Percentiles rank a stretch among this genome's conserved stretches.
phyloP scores from a whole-genome alignment of 2,888 invertebrate species.

The Nymphalis polychloros region DNA sequence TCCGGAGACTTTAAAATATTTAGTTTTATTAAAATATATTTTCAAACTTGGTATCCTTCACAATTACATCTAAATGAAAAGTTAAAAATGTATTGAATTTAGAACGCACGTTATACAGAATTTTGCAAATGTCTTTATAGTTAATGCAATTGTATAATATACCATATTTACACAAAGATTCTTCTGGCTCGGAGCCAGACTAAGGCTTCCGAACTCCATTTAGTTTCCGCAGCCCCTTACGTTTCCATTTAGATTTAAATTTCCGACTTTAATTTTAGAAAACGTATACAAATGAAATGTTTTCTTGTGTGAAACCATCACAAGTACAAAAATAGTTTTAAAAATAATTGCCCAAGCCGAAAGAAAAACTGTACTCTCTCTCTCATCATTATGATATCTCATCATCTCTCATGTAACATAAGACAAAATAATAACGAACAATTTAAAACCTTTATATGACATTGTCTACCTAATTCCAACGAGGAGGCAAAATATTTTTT shows the following conservation, averaged over 20 bases:
- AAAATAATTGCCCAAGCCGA: not conserved
- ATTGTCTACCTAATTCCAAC: not conserved
- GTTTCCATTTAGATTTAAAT: conserved; percentile 38
- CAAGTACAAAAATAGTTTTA: not conserved
- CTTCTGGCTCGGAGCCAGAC: conserved; percentile 33
- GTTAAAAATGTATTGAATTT: too few relatives aligned
- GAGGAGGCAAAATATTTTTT: not conserved
- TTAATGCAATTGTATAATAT: conserved; percentile 34
- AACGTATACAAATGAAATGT: conserved; percentile 24
- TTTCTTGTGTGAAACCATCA: conserved; percentile 1
- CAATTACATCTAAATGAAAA: too few relatives aligned
- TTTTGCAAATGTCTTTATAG: conserved; percentile 13
- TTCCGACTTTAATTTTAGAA: conserved; percentile 36
- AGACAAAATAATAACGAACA: not conserved
- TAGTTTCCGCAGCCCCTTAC: conserved; percentile 30
- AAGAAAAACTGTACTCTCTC: not conserved
- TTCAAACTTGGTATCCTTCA: too few relatives aligned
- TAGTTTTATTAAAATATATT: too few relatives aligned
- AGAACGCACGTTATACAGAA: not conserved
- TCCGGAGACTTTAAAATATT: too few relatives aligned
- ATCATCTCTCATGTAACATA: too few relatives aligned
- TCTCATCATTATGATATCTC: too few relatives aligned
- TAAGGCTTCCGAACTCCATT: conserved; percentile 35
- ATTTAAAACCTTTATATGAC: not conserved
- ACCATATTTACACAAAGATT: conserved; percentile 22